phyloP scores from a whole-genome alignment of 1,140 invertebrate genomes.

The Melipona quadrifasciata region DNA sequence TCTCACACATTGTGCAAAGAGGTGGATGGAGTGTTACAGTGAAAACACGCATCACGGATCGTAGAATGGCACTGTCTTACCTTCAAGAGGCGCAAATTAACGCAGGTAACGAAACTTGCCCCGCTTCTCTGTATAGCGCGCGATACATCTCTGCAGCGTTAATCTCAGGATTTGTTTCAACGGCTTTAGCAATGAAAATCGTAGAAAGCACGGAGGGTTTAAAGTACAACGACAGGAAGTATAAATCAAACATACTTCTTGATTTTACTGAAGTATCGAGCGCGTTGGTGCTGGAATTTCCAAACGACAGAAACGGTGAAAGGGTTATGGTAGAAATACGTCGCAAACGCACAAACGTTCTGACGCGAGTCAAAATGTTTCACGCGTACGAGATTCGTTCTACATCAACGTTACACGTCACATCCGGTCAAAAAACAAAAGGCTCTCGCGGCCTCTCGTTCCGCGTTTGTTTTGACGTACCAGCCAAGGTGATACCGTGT shows the following conservation, averaged over 20 bases:
- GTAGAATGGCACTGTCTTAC: conserved; percentile 78
- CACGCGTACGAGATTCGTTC: neutral
- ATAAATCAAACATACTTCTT: too few relatives aligned
- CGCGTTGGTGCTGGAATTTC: too few relatives aligned
- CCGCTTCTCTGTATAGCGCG: too few relatives aligned
- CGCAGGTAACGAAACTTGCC: conserved; percentile 67
- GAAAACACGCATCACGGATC: conserved; percentile 65
- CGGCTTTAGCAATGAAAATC: too few relatives aligned
- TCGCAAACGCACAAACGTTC: neutral
- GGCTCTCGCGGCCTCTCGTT: neutral
- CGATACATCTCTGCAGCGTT: too few relatives aligned
- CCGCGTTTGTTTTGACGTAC: neutral
- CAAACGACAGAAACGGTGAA: too few relatives aligned
- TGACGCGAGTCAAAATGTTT: too few relatives aligned
- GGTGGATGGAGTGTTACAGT: conserved; percentile 76
- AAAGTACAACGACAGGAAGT: too few relatives aligned
- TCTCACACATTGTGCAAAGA: conserved; percentile 34
- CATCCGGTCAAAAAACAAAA: conserved; percentile 8
- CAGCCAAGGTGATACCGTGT: conserved; percentile 4
- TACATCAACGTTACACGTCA: neutral
- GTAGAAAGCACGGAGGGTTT: too few relatives aligned
- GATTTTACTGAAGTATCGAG: too few relatives aligned
- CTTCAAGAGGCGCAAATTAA: conserved; percentile 75
- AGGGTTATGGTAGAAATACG: too few relatives aligned
- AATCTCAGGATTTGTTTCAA: too few relatives aligned